Conservation (phyloP, 35 echinoderm and acorn worm genomes). For the Heliocidaris erythrogramma region DNA sequence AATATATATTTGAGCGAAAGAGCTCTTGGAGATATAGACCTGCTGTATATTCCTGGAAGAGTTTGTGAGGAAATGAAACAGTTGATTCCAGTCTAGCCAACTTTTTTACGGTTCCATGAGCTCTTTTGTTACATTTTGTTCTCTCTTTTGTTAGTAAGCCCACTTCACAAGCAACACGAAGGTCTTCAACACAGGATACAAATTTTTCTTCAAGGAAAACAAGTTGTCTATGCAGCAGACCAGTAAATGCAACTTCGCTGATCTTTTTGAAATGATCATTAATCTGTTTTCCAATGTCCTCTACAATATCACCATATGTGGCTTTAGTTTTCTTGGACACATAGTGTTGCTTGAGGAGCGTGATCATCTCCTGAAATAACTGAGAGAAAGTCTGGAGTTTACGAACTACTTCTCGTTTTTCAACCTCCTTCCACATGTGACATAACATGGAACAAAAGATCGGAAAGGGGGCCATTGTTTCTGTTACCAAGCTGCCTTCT, state of each 20-base stretch:
- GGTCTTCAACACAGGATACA: not conserved
- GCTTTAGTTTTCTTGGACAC: not conserved
- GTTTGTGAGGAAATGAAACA: not conserved
- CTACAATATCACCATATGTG: too few species aligned
- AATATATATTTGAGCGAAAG: not conserved
- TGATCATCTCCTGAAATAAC: not conserved
- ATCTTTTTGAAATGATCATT: not conserved
- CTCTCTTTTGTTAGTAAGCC: not conserved
- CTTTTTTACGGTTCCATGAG: not conserved
- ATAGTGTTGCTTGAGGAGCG: not conserved
- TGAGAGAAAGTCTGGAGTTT: not conserved
- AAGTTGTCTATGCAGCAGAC: not conserved
- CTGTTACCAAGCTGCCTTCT: not conserved
- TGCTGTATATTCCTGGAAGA: not conserved
- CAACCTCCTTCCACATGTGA: too few species aligned
- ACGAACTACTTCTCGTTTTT: too few species aligned
- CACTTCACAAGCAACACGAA: not conserved
- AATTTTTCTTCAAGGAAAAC: not conserved
- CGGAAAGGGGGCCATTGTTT: not conserved
- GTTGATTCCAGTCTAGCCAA: not conserved
- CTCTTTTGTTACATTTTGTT: not conserved
- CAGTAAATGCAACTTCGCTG: not conserved
- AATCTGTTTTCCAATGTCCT: too few species aligned
- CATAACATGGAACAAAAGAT: not conserved
- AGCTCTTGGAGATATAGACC: not conserved